phyloP scores from a whole-genome alignment of 2,888 invertebrate genomes.

The Folsomia manolachei region DNA sequence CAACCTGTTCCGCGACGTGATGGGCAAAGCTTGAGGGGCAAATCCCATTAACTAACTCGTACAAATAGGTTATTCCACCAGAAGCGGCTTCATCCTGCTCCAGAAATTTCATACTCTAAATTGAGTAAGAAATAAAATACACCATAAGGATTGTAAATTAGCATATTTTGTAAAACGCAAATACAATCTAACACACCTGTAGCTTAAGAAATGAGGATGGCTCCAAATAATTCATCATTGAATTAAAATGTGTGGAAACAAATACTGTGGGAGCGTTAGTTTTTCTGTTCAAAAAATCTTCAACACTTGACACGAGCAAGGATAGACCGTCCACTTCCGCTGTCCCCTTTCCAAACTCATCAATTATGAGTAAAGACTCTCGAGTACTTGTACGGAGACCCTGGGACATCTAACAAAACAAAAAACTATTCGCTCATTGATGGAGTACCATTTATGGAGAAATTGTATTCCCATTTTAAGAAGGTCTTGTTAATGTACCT shows the following conservation, averaged over 20 bases:
- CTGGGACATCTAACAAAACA: constrained; percentile 63
- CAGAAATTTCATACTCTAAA: constrained; percentile 65
- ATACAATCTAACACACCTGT: constrained; percentile 61
- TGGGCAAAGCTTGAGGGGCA: constrained; percentile 65
- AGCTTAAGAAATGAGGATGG: constrained; percentile 58
- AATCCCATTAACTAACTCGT: constrained; percentile 63
- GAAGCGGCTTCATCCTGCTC: constrained; percentile 54
- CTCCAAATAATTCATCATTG: constrained; percentile 62
- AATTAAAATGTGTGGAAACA: constrained; percentile 74
- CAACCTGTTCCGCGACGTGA: constrained; percentile 63
- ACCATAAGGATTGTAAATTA: too few species aligned
- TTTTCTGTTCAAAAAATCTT: constrained; percentile 63
- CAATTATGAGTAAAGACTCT: constrained; percentile 73
- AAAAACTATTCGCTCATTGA: too few species aligned
- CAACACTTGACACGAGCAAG: constrained; percentile 67
- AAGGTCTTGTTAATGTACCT: constrained; percentile 52
- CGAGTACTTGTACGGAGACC: constrained; percentile 66
- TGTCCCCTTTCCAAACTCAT: constrained; percentile 89
- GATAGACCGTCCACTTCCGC: constrained; percentile 71
- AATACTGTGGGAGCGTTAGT: constrained; percentile 69
- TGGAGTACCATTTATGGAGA: too few species aligned
- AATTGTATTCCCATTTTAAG: background rate
- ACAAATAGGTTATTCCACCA: constrained; percentile 64
- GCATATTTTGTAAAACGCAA: background rate
- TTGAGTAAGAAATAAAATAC: too few species aligned